Conservation (phyloP, 2,888 invertebrate genomes). For the Phengaris alcon region DNA sequence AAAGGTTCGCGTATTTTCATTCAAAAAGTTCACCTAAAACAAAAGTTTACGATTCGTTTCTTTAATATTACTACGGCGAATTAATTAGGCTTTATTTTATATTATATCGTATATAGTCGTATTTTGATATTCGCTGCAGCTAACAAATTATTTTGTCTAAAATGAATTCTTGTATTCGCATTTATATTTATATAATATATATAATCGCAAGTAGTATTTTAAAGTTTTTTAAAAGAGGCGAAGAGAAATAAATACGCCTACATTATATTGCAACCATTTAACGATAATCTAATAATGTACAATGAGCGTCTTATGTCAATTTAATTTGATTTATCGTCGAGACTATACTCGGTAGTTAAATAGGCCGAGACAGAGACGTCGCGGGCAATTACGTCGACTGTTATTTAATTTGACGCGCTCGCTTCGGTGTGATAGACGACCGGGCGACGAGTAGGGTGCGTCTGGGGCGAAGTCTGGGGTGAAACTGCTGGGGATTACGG, state of each 20-base stretch:
- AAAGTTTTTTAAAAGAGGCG: too few species aligned
- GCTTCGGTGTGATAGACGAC: constrained; percentile 53
- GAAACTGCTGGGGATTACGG: constrained; percentile 70
- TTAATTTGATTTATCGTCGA: constrained; percentile 8
- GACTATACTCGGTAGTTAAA: background rate
- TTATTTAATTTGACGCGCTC: constrained; percentile 38
- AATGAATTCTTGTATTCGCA: too few species aligned
- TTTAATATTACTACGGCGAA: background rate
- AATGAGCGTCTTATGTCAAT: constrained; percentile 17
- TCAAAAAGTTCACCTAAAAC: background rate
- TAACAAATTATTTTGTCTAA: too few species aligned
- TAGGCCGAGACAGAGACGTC: constrained; percentile 1
- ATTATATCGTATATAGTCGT: too few species aligned
- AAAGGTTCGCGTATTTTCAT: background rate
- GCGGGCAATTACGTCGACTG: constrained; percentile 11
- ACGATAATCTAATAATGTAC: background rate
- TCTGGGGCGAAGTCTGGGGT: constrained; percentile 51
- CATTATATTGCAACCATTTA: background rate
- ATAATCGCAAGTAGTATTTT: too few species aligned
- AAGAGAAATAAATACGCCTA: too few species aligned
- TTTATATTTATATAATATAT: too few species aligned
- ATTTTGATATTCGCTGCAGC: too few species aligned
- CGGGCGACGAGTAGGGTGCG: constrained; percentile 35
- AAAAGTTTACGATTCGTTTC: background rate
- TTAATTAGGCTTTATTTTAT: background rate